Conservation (phyloP, 92 coral and sea anemone species). For the Desmophyllum pertusum region DNA sequence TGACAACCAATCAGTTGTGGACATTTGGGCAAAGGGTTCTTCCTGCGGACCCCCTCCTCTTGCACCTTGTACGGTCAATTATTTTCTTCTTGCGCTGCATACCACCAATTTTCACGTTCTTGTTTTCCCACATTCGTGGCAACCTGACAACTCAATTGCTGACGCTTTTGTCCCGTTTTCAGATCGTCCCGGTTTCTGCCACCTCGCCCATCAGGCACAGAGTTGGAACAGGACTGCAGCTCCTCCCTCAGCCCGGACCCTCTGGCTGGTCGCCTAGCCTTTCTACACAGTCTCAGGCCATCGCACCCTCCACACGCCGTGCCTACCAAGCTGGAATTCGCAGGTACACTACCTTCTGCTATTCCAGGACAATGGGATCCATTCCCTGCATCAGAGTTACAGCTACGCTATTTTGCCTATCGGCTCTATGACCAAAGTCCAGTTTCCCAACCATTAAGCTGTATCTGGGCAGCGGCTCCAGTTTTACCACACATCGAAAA, state of each 20-base stretch:
- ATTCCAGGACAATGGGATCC: no score
- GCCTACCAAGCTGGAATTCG: no score
- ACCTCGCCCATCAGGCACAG: neutral
- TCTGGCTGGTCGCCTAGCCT: no score
- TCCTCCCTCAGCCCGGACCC: neutral
- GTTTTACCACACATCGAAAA: no score
- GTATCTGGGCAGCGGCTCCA: no score
- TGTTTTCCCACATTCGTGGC: slow-evolving; percentile 9
- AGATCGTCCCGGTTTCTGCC: neutral
- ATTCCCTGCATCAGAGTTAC: no score
- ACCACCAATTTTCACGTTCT: neutral
- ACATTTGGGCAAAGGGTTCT: no score
- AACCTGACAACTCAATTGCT: slow-evolving; percentile 4
- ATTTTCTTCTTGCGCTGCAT: slow-evolving; percentile 5
- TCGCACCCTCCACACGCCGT: no score
- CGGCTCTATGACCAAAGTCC: neutral
- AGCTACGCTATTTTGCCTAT: neutral
- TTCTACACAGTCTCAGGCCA: no score
- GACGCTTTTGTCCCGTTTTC: slow-evolving; percentile 6
- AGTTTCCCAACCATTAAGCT: neutral
- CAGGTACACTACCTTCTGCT: no score
- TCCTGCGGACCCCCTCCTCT: slow-evolving; percentile 8
- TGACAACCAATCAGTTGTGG: no score
- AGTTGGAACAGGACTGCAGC: neutral
- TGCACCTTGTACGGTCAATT: slow-evolving; percentile 38